Evolutionary conservation across 1,140 invertebrate genomes (phyloP).

Genomic region (Condylostylus longicornis): DNA sequence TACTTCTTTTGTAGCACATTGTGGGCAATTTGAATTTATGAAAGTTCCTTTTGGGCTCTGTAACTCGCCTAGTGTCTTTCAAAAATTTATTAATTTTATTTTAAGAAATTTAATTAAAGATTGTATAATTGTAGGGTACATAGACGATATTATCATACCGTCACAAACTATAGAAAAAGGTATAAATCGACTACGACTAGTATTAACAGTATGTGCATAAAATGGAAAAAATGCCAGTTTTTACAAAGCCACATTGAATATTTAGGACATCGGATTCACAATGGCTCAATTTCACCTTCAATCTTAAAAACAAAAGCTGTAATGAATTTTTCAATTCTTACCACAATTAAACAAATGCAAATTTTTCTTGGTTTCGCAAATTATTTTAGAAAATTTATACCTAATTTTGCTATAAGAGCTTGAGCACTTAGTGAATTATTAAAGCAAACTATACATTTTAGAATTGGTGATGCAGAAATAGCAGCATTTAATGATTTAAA

Average conservation of each 20-base stretch:
- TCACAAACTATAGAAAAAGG: slow-evolving; percentile 13
- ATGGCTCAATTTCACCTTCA: slow-evolving; percentile 11
- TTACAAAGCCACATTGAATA: slow-evolving; percentile 23
- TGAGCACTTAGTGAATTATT: slow-evolving; percentile 10
- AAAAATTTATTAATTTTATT: slow-evolving; percentile 24
- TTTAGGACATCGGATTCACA: slow-evolving; percentile 12
- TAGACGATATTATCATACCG: slow-evolving; percentile 21
- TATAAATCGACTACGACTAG: slow-evolving; percentile 8
- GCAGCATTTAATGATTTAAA: background rate
- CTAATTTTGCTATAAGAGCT: slow-evolving; percentile 12
- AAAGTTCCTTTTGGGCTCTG: slow-evolving; percentile 33
- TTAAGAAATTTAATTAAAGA: slow-evolving; percentile 7
- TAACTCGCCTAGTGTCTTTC: slow-evolving; percentile 31
- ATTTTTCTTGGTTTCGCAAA: slow-evolving; percentile 16
- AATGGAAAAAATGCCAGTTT: slow-evolving; percentile 37
- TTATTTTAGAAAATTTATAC: slow-evolving; percentile 22
- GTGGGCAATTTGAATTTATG: slow-evolving; percentile 31
- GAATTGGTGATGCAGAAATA: background rate
- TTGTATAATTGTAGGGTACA: slow-evolving; percentile 11
- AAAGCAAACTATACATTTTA: slow-evolving; percentile 3
- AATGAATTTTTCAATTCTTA: slow-evolving; percentile 17
- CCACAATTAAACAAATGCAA: slow-evolving; percentile 15
- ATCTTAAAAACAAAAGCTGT: slow-evolving; percentile 18
- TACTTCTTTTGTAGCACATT: slow-evolving; percentile 31
- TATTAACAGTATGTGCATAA: too few species aligned